Conservation (phyloP, 2,113 vertebrate genomes). For the Engraulis encrasicolus region DNA sequence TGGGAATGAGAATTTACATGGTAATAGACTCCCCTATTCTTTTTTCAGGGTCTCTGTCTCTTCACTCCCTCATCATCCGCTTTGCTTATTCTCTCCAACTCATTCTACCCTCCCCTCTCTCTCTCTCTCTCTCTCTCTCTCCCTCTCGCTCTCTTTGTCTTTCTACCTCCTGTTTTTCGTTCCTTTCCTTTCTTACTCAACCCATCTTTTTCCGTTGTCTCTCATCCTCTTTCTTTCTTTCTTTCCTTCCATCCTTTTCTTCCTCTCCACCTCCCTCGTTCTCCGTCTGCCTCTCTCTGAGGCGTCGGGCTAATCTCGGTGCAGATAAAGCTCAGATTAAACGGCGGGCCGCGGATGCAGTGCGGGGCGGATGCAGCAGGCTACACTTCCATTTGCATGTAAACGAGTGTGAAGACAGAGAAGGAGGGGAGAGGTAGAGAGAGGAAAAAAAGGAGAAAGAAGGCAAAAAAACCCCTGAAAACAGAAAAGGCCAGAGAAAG, state of each 20-base stretch:
- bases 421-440: background rate
- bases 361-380: conserved; percentile 36
- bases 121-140: no score
- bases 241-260: background rate
- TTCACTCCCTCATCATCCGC: no score
- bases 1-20: conserved; percentile 71
- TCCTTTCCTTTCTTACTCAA: no score
- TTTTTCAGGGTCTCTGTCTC: no score
- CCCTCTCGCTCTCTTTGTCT: background rate
- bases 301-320: conserved; percentile 49
- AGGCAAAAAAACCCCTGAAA: no score
- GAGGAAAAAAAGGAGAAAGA: no score
- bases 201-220: no score
- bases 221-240: background rate
- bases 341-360: conserved; percentile 43
- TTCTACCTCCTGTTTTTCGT: no score
- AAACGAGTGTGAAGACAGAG: conserved; percentile 42
- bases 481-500: no score
- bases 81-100: no score
- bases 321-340: conserved; percentile 61
- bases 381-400: conserved; percentile 49
- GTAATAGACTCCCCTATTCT: no score
- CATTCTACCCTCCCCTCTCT: no score
- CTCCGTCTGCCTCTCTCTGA: conserved; percentile 4
- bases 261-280: background rate